Evolutionary conservation across 2,113 vertebrate genomes (phyloP), one percentile per base, ranked within the genome.

Genomic region (Dipodomys stephensi): DNA sequence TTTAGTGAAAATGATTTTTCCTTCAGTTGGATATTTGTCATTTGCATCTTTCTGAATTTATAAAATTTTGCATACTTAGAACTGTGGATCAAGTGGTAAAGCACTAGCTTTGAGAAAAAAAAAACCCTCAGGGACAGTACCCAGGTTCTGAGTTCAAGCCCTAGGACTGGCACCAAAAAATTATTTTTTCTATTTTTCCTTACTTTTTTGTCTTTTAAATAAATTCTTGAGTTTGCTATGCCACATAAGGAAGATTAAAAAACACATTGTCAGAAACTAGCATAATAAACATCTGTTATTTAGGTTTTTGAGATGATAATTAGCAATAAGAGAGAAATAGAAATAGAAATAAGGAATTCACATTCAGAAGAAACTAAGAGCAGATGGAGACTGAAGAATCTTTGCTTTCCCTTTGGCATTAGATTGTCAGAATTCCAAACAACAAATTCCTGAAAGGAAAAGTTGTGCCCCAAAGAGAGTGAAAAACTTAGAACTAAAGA

Each of bases 181-280:
- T 12, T 49, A 20, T 77, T 78, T 80, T 87, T 87, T 78, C 49
- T 49, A 11, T 49, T 12, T 49, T 49, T 49, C 49, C 12, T 49
- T 49, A 49, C 2, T 68, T 86, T 86, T 64, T 64, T n/a, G 13
- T 25, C 11, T 72, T 2, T n/a, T 83, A 69, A 83, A 23, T 83
- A 86, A 68, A 81, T 91, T 83, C 46, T 86, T 84, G 46, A 82
- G 23, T 77, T 85, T 67, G 19, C 79, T 87, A 87, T 60, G 39
- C 28, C 32, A 1, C 10, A 53, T 82, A 57, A 76, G 46, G 78
- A 91, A 80, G 3, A 78, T 67, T 6, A 19, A 64, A 89, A 79
- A 83, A 39, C 68, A 25, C 35, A 92, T 90, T 85, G 27, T 69
- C 87, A 35, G 3, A 74, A 89, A 64, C 20, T 11, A 83, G 25